Percentiles rank a stretch among this genome's conserved stretches.
Conservation (phyloP, 2,113 vertebrate genomes). For the Podarcis muralis region DNA sequence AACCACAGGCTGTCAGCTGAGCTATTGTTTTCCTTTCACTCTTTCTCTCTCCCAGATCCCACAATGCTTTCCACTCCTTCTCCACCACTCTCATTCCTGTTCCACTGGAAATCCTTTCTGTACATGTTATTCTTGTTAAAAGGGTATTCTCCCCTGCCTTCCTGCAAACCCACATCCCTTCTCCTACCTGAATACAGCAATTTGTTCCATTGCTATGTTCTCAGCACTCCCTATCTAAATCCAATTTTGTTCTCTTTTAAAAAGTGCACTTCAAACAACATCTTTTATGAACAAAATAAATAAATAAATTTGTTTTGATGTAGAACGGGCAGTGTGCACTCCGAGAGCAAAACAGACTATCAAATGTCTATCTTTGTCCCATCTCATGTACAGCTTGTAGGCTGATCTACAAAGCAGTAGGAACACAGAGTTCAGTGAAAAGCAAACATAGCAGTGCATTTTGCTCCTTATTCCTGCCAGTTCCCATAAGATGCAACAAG, state of each 20-base stretch:
- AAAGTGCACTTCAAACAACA: not conserved
- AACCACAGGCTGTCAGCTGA: not conserved
- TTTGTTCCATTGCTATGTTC: not conserved
- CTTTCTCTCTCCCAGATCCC: not conserved
- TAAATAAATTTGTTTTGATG: not conserved
- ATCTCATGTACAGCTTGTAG: not conserved
- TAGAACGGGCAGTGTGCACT: not conserved
- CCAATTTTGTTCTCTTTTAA: not conserved
- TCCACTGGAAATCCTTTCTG: not conserved
- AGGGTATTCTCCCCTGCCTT: not conserved
- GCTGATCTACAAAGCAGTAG: not conserved
- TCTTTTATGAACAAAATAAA: not conserved
- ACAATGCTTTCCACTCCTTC: not conserved
- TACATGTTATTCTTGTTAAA: not conserved
- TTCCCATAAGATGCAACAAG: not conserved
- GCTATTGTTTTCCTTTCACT: constrained; percentile 4
- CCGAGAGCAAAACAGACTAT: not conserved
- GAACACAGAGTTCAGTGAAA: not conserved
- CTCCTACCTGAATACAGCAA: not conserved
- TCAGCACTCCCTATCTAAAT: not conserved
- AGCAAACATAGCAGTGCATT: not conserved
- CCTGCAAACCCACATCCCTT: not conserved
- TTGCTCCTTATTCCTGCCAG: not conserved
- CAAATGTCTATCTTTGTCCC: not conserved
- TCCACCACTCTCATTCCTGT: not conserved